Conservation (phyloP, 1,140 invertebrate species). For the Dendrolimus punctatus region DNA sequence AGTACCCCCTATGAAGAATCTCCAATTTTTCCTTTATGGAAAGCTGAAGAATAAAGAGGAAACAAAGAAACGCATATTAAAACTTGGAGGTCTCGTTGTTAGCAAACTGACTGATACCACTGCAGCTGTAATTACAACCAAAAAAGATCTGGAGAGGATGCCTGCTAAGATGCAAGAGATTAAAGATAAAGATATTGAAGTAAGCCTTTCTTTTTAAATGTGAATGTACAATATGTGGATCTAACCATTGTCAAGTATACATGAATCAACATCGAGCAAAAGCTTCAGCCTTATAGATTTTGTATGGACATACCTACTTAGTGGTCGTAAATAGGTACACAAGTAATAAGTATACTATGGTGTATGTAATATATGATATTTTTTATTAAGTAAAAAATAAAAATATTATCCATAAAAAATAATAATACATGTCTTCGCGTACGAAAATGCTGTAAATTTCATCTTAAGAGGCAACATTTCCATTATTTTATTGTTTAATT, state of each 20-base stretch:
- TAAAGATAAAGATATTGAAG: conserved; percentile 81
- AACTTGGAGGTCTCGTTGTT: conserved; percentile 83
- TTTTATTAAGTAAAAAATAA: too few relatives aligned
- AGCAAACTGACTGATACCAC: conserved; percentile 77
- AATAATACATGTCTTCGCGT: neutral
- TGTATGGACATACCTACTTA: too few relatives aligned
- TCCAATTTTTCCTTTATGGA: conserved; percentile 85
- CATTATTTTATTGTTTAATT: too few relatives aligned
- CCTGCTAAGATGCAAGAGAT: conserved; percentile 78
- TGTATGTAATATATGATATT: too few relatives aligned
- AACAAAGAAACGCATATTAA: conserved; percentile 79
- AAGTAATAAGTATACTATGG: too few relatives aligned
- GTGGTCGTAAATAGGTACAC: too few relatives aligned
- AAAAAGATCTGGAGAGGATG: conserved; percentile 80
- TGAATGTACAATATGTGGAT: too few relatives aligned
- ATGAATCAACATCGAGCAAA: too few relatives aligned
- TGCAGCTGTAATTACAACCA: conserved; percentile 84
- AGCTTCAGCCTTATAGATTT: too few relatives aligned
- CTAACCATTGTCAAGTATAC: too few relatives aligned
- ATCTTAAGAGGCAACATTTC: too few relatives aligned
- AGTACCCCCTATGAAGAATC: conserved; percentile 80
- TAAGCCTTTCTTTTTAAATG: conserved; percentile 49
- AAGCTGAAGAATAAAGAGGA: conserved; percentile 75
- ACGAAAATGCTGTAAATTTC: too few relatives aligned
- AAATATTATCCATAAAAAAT: neutral